Conservation (phyloP, 92 coral and sea anemone species). For the Heliopora coerulea region DNA sequence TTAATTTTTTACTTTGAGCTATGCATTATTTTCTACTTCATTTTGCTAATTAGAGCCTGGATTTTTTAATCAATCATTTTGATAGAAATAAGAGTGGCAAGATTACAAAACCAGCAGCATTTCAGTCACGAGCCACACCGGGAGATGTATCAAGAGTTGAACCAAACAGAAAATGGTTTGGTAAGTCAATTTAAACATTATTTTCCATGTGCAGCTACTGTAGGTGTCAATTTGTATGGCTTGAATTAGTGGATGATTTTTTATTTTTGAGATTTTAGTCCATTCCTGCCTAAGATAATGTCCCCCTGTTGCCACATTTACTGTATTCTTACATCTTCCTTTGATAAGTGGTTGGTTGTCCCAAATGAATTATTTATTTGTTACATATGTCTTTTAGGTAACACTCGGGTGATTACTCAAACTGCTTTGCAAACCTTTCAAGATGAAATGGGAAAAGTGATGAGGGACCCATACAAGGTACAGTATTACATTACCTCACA, state of each 20-base stretch:
- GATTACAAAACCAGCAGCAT: constrained; percentile 85
- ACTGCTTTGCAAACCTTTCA: constrained; percentile 93
- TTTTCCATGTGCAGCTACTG: no score
- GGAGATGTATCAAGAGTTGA: constrained; percentile 97
- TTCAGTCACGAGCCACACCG: constrained; percentile 66
- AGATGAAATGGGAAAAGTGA: constrained; percentile 89
- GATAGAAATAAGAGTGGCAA: constrained; percentile 79
- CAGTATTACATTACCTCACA: no score
- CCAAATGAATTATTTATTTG: no score
- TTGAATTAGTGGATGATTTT: no score
- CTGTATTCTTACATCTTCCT: no score
- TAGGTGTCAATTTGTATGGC: no score
- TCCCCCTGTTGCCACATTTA: no score
- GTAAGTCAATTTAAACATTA: no score
- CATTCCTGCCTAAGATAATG: no score
- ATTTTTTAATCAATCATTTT: not conserved
- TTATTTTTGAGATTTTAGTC: no score
- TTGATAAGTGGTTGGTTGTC: not conserved
- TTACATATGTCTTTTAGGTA: constrained; percentile 70
- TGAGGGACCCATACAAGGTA: constrained; percentile 95
- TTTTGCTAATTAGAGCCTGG: no score
- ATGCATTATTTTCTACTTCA: not conserved
- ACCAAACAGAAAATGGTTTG: constrained; percentile 98
- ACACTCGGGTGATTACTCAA: constrained; percentile 89
- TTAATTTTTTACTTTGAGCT: no score